Evolutionary conservation across 2,113 vertebrate species (phyloP).

Genomic region (Laticauda laticaudata): DNA sequence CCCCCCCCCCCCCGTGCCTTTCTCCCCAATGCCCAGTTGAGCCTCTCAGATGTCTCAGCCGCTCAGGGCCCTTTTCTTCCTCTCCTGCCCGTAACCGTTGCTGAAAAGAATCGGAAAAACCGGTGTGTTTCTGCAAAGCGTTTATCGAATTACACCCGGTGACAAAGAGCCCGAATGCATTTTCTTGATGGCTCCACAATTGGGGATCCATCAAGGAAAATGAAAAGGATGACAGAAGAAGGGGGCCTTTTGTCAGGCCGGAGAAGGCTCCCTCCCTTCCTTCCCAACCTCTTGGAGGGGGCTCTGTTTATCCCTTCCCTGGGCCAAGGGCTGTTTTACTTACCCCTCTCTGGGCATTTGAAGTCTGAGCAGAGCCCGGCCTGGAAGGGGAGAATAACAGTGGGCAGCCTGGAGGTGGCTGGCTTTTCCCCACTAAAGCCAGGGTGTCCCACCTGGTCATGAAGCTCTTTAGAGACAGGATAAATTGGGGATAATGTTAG

Average conservation of each 20-base stretch:
- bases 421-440: not conserved
- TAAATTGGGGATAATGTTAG: conserved; percentile 44
- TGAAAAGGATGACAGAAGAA: conserved; percentile 70
- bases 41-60: conserved; percentile 39
- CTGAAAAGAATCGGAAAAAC: conserved; percentile 72
- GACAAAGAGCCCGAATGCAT: conserved; percentile 77
- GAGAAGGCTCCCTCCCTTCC: conserved; percentile 6
- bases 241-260: conserved; percentile 69
- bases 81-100: conserved; percentile 54
- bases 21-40: conserved; percentile 27
- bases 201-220: conserved; percentile 74
- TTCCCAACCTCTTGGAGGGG: conserved; percentile 21
- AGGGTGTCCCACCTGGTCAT: not conserved
- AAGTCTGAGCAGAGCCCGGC: not conserved
- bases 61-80: conserved; percentile 18
- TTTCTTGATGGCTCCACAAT: conserved; percentile 76
- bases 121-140: conserved; percentile 69
- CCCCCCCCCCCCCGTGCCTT: not conserved
- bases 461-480: conserved; percentile 53
- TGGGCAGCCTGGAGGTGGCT: accelerated
- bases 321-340: conserved; percentile 10
- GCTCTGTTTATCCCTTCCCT: conserved; percentile 23
- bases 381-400: not conserved
- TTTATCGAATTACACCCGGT: conserved; percentile 79
- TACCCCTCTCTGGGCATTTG: conserved; percentile 38